Percentiles rank a stretch among this genome's conserved stretches.
phyloP scores from a whole-genome alignment of 2,797 vertebrate species.

The Girardinus metallicus region DNA sequence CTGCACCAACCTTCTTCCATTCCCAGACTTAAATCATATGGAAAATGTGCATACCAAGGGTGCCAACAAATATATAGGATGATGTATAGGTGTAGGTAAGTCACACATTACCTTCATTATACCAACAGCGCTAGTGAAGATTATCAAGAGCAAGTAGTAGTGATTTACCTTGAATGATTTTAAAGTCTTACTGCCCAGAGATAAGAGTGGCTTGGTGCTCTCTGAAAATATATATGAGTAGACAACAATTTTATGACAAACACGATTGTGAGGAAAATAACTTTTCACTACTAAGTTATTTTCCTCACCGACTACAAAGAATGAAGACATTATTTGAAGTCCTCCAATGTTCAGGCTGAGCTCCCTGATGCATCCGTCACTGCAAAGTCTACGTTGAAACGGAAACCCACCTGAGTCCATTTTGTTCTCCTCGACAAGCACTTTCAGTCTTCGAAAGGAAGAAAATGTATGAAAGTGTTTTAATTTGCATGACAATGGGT shows the following conservation, averaged over 20 bases:
- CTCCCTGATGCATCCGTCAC: conserved; percentile 78
- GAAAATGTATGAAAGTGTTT: neutral
- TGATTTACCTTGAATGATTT: conserved; percentile 86
- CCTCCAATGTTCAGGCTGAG: conserved; percentile 81
- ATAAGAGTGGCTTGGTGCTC: conserved; percentile 81
- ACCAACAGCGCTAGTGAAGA: neutral
- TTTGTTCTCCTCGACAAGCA: conserved; percentile 79
- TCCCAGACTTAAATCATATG: neutral
- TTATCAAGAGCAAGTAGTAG: neutral
- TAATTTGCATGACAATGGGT: neutral
- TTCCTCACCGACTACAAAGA: conserved; percentile 82
- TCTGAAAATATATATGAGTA: conserved; percentile 71
- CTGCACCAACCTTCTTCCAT: neutral
- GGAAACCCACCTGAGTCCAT: conserved; percentile 69
- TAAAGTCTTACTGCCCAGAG: conserved; percentile 86
- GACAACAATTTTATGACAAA: neutral
- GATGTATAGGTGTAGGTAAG: neutral
- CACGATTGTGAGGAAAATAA: too few species aligned
- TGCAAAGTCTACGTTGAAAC: conserved; percentile 68
- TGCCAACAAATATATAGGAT: neutral
- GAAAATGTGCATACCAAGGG: neutral
- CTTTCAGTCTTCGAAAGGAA: conserved; percentile 79
- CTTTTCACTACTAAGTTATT: neutral
- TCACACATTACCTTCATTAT: neutral
- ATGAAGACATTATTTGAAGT: conserved; percentile 77